Evolutionary conservation across 2,888 invertebrate species (phyloP), one percentile per base, ranked within the genome.

Genomic region (Acanthosoma haemorrhoidale): DNA sequence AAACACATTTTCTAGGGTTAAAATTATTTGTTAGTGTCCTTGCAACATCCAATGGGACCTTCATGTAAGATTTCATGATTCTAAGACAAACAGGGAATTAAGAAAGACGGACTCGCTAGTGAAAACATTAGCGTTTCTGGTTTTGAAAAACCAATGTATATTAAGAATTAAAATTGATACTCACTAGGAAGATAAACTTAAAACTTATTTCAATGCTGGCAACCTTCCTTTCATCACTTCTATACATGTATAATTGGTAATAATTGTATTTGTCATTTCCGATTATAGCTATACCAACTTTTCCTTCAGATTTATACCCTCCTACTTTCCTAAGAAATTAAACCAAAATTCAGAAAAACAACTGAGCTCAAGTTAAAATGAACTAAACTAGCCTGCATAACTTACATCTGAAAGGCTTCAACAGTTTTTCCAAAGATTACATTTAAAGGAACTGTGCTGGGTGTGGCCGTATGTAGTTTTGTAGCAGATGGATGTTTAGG

Each of bases 231-330:
- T 69, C 69, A 60, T 69, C 69, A 59, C 60, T 69, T 9, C 77
- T 77, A 59, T 80, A 80, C 25, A 80, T 76, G 69, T 80, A 77
- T 59, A 80, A 74, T 43, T 80, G 78, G 72, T 79, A 80, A 3
- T 76, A 41, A 64, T 73, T 76, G 6, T 75, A 71, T n/a, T 75
- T 69, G 13, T 73, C 11, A 59, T 78, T 79, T 72, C 78, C 79
- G 57, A 77, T 77, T 36, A 80, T 71, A 9, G 80, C 80, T 63
- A 79, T 76, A 13, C 80, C 80, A 32, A 79, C 60, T 70, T 78
- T 80, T 39, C 80, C 80, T 25, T 78, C 71, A 29, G 78, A 72
- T 36, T 74, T 70, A 34, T 80, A 80, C 66, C 77, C 76, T 9
- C 79, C 78, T 73, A 78, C 70, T 72, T 72, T 72, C 51, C 75